Conservation (phyloP, 2,113 vertebrate species). For the Rhinopomastus cyanomelas region DNA sequence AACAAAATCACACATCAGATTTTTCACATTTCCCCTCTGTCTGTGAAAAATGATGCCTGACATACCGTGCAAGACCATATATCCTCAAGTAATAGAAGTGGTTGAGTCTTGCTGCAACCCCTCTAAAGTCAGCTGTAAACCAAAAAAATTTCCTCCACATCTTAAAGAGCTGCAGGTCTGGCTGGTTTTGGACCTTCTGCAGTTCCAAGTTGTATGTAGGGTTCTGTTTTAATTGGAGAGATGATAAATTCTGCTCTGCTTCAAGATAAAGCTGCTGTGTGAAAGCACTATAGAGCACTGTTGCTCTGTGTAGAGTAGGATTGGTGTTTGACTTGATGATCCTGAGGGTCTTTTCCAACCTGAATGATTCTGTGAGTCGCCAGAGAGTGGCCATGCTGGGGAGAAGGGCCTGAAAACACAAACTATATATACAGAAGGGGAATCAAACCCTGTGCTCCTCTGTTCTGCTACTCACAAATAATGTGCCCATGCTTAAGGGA, state of each 20-base stretch:
- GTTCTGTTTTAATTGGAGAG: background rate
- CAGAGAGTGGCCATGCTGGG: background rate
- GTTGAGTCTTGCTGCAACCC: background rate
- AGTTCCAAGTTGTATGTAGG: background rate
- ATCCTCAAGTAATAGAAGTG: background rate
- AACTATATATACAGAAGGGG: background rate
- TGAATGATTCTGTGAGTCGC: background rate
- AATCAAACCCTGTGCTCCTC: background rate
- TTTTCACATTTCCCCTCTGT: background rate
- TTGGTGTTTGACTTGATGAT: too few species aligned
- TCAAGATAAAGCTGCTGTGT: background rate
- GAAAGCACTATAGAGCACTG: background rate
- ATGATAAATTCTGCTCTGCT: background rate
- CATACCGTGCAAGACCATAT: background rate
- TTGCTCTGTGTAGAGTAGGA: too few species aligned
- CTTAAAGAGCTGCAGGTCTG: background rate
- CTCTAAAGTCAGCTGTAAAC: background rate
- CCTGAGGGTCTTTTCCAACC: too few species aligned
- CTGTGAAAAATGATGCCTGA: background rate
- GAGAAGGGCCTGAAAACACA: background rate
- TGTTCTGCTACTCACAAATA: background rate
- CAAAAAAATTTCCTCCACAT: background rate
- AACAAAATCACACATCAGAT: background rate
- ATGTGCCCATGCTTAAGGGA: background rate
- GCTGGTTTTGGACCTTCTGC: background rate